Evolutionary conservation across 2,113 vertebrate genomes (phyloP), one percentile per base, ranked within the genome.

Genomic region (Syrmaticus mikado): DNA sequence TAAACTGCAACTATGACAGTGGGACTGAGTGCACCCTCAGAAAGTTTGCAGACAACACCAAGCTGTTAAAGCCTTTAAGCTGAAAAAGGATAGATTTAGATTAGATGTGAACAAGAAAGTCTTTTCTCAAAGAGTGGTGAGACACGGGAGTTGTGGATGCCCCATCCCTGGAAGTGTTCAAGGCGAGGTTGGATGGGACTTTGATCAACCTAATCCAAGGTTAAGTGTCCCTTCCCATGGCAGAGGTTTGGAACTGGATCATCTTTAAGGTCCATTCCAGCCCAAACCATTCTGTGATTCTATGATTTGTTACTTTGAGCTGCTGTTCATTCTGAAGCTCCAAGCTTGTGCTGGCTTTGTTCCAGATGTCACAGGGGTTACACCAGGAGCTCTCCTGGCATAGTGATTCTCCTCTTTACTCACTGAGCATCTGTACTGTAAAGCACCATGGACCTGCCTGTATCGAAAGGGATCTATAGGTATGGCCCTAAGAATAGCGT

Each of bases 351-450:
- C 62, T 86, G 70, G 41, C 57, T 86, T 90, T 77, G n/a, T 10
- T n/a, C 64, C 32, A 41, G 0, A 0, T 55, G n/a, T 57, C 52
- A 52, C 64, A 82, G 14, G 1, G 0, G 6, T 40, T 67, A 72
- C 34, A 40, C 14, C 28, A 48, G 71, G 24, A 82, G 15, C 10
- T 19, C 11, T 78, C 61, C 15, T 32, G 32, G 28, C 40, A 21
- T 3, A 16, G 41, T 15, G 28, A 68, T n/a, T 48, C 16, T 45
- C 9, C 9, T 60, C 53, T 64, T 67, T n/a, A 53, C 24, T 18
- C 67, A 27, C 57, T 22, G 24, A 71, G 24, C n/a, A 78, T 30
- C 77, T 3, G 13, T 0, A 1, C 4, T 13, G n/a, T 13, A 64
- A n/a, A 61, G 46, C 40, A 79, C 43, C 20, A 10, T 0, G 1